Base-by-base conservation (phyloP, 2,113 vertebrate species). In the Montifringilla adamsi region DNA sequence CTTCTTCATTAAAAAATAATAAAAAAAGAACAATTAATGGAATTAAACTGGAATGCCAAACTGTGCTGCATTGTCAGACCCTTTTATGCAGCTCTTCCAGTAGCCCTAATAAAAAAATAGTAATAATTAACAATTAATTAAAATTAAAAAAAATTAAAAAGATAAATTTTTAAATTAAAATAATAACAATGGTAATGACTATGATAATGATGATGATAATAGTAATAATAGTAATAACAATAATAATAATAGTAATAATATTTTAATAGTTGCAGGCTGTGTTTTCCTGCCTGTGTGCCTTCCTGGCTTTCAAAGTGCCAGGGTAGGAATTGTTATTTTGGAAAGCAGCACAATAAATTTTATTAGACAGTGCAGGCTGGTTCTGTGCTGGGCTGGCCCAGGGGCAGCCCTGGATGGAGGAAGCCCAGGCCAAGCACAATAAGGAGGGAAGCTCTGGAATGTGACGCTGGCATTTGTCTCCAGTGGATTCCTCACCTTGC, bases 231-330 rank as follows among this genome's bases (percentile, higher is more conserved):
- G 26, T 26, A 50, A 50, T 27, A 50, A 50, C 15, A 50, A 26
- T 26, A 50, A 50, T 50, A 50, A 28, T 16, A 52, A 52, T 52
- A 28, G 28, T 27, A 50, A 50, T 15, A 50, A 30, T 43, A 7
- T 17, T 43, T 43, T 43, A 33, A 58, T 9, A 95, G 79, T 64
- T 92, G 89, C 82, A 84, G 85, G 95, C 93, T 96, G 97, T 96
- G 88, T 97, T 97, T 97, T 94, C 95, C 95, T 97, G 96, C 97
- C 95, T 97, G 46, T 96, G 92, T 94, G 95, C 95, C 93, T 97
- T 86, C 83, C 95, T 97, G 92, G 49, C 83, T 96, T 96, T 91
- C 94, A 53, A 70, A 95, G 94, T 35, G 94, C 93, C 94, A 90
- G 93, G 88, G 74, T 28, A 95, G 93, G 94, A 91, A 66, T 91